Evolutionary conservation across 2,888 invertebrate species (phyloP), one percentile per base, ranked within the genome.

Genomic region (Scaptomyza parva): DNA sequence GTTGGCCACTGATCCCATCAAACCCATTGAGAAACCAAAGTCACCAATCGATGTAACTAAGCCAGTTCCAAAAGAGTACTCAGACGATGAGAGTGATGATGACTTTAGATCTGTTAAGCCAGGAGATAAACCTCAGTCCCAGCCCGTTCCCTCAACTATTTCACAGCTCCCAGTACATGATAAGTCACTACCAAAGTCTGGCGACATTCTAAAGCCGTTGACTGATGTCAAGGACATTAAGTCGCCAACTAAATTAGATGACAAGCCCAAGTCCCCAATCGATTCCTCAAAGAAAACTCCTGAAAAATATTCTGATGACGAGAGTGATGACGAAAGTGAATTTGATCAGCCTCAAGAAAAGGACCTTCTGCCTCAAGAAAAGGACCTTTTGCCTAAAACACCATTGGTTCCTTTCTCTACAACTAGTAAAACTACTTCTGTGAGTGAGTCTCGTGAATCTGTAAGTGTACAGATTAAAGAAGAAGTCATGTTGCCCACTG

Each of bases 11-110:
- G 33, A 47, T 30, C 35, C 55, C 8, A 8, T 37, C 2, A 61
- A 61, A 28, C 22, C 47, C 8, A 35, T 48, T 17, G 47, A 53
- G 11, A 55, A 53, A 41, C 51, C 57, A n/a, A 54, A 54, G 20
- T 61, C 60, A 3, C 60, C 54, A 8, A 41, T 30, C 35, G 45
- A 60, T 20, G 9, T 35, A 47, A 6, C 33, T 2, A 39, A 26
- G 44, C 20, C 9, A 26, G 12, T 47, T 33, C 3, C 30, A 12
- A 44, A 40, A 28, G 40, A 41, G 3, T 61, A 24, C 35, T 61
- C 66, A 14, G 62, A 67, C 18, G 66, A 48, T 28, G 64, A 60
- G 33, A 60, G 43, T 35, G 62, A 62, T 41, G 62, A 53, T 14
- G 59, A 59, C 30, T 20, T 59, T n/a, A 64, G 14, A 14, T 5